Evolutionary conservation across 2,888 invertebrate genomes (phyloP), one percentile per base, ranked within the genome.

Genomic region (Apotomis capreana): DNA sequence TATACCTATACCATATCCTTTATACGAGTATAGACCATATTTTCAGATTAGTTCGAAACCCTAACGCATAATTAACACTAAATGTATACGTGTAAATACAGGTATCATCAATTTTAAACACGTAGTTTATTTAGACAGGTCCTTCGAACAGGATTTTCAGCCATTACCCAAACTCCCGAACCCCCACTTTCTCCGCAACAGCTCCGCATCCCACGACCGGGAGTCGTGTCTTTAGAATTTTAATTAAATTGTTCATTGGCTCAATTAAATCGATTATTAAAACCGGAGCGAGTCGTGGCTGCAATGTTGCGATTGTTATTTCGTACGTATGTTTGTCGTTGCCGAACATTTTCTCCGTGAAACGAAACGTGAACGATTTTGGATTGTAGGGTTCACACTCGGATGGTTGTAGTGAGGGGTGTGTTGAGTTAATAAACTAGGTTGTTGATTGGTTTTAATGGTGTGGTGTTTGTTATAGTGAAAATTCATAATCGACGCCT

Each of bases 191-290:
- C 49, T 71, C 83, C 68, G 77, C 76, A 76, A 76, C 87, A 77
- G 80, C 79, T 81, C 79, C 83, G 79, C 83, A 84, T 83, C 86
- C 83, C 82, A 79, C 82, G 81, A 80, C 79, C 78, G 81, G 82
- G 79, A 81, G 80, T 79, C 81, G 81, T 85, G 86, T 89, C 90
- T 90, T 90, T 83, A 90, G 89, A 89, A 90, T 89, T 90, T 90
- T 90, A 90, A 91, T 91, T 89, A 90, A 90, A 90, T 88, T 88
- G 89, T 88, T 90, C 89, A 90, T 90, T 91, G 90, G 89, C 89
- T 90, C 88, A 89, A 90, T 90, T 88, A 89, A 87, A 89, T 89
- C 87, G 89, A 89, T 89, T 87, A 89, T 88, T 87, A 86, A 85
- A 87, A 85, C 79, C 78, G 78, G 70, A 65, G 69, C 74, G 70